Conservation (phyloP, 30 jellyfish, hydroid and myxozoan genomes). For the Turritopsis rubra region DNA sequence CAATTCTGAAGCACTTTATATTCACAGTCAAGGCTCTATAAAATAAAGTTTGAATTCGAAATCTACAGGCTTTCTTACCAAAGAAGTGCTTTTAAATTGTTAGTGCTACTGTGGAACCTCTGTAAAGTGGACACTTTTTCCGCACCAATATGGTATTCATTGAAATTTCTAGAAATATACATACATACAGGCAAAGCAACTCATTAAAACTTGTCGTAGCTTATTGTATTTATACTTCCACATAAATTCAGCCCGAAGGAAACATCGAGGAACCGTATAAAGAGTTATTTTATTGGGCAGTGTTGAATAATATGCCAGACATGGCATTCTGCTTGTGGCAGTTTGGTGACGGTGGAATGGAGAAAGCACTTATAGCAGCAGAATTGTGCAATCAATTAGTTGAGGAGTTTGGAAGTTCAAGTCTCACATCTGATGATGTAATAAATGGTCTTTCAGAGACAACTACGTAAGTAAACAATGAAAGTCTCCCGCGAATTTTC, state of each 20-base stretch:
- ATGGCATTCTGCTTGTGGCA: constrained; percentile 72
- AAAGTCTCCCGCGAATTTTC: not conserved
- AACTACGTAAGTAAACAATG: not conserved
- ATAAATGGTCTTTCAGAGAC: constrained; percentile 1
- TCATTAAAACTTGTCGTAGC: too few species aligned
- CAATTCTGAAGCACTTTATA: too few species aligned
- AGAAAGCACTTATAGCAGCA: constrained; percentile 68
- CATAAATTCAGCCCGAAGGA: not conserved
- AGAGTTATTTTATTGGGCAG: constrained; percentile 75
- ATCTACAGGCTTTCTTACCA: too few species aligned
- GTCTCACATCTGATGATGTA: constrained; percentile 52
- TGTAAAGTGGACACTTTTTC: too few species aligned
- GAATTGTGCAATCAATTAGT: constrained; percentile 48
- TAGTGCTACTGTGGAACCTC: too few species aligned
- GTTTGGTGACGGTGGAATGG: constrained; percentile 61
- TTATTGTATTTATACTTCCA: too few species aligned
- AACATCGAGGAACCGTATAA: constrained; percentile 38
- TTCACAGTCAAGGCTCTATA: too few species aligned
- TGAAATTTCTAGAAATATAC: too few species aligned
- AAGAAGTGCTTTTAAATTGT: too few species aligned
- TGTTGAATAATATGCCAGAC: constrained; percentile 60
- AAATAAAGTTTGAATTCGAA: too few species aligned
- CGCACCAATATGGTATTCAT: too few species aligned
- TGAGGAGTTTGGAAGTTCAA: constrained; percentile 28
- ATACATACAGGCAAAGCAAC: too few species aligned